Percentiles rank a stretch among this genome's conserved stretches.
These are phyloP conservation scores for Danaus chrysippus DNA, from an alignment of 2,888 invertebrate genomes.

Conservation along the genomic window DNA sequence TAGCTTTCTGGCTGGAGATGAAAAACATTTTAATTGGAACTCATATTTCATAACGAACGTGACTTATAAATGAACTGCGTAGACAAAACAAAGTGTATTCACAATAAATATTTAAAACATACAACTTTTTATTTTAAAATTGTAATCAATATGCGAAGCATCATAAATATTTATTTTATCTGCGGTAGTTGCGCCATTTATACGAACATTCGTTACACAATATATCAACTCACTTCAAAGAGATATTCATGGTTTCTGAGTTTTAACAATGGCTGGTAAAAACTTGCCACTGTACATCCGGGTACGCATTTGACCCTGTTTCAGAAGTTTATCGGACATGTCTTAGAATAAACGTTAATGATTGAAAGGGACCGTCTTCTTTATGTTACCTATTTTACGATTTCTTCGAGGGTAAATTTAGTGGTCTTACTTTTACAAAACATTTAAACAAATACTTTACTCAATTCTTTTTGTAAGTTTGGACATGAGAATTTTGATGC, in stretches of 20 bases:
- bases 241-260: conserved; percentile 13
- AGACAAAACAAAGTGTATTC: background rate
- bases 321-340: conserved; percentile 28
- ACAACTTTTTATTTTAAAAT: background rate
- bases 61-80: too few relatives aligned
- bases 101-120: conserved; percentile 5
- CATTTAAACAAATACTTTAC: too few relatives aligned
- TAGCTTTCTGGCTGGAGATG: too few relatives aligned
- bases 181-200: conserved; percentile 15
- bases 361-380: conserved; percentile 25
- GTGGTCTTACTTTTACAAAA: background rate
- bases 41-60: too few relatives aligned
- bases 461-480: too few relatives aligned
- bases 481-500: too few relatives aligned
- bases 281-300: conserved; percentile 18
- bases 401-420: conserved; percentile 17
- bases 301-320: conserved; percentile 27
- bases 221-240: conserved; percentile 25
- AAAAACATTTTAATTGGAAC: too few relatives aligned
- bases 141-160: background rate
- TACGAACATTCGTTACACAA: conserved; percentile 19
- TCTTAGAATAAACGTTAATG: conserved; percentile 27
- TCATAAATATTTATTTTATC: conserved; percentile 20
- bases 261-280: conserved; percentile 25
- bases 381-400: conserved; percentile 23